Conservation (phyloP, 2,113 vertebrate genomes). For the Sorex araneus region DNA sequence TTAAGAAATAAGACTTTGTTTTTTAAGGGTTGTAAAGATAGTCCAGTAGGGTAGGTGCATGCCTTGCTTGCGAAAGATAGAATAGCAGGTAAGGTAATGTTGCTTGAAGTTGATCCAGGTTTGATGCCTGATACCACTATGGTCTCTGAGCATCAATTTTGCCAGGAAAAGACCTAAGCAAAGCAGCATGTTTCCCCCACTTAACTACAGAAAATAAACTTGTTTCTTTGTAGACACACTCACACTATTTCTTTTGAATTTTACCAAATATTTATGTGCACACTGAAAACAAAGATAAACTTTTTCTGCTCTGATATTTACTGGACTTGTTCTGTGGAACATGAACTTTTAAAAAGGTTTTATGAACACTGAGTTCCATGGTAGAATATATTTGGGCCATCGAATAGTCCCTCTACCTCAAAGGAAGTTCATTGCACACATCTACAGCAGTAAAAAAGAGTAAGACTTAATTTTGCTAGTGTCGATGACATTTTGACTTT, state of each 20-base stretch:
- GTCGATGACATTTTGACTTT: not conserved
- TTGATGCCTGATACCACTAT: too few relatives aligned
- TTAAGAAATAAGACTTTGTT: constrained; percentile 2
- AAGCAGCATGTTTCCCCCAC: too few relatives aligned
- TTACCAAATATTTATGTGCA: not conserved
- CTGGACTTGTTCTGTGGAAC: not conserved
- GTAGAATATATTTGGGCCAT: constrained; percentile 38
- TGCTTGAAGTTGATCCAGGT: too few relatives aligned
- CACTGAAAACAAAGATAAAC: not conserved
- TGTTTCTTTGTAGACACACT: not conserved
- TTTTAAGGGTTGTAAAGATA: too few relatives aligned
- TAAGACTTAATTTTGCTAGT: not conserved
- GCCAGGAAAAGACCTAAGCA: too few relatives aligned
- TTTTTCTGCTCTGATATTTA: not conserved
- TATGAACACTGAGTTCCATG: not conserved
- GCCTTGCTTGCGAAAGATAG: too few relatives aligned
- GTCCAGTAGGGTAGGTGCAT: too few relatives aligned
- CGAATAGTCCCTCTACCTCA: not conserved
- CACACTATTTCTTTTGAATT: not conserved
- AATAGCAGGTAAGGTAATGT: too few relatives aligned
- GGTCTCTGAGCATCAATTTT: too few relatives aligned
- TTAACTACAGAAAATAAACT: not conserved
- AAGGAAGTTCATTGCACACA: not conserved
- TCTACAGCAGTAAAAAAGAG: not conserved
- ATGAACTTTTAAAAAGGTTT: not conserved